These are phyloP conservation scores for Lucinisca nassula DNA, from an alignment of 2,888 invertebrate genomes.

Conservation along the genomic window DNA sequence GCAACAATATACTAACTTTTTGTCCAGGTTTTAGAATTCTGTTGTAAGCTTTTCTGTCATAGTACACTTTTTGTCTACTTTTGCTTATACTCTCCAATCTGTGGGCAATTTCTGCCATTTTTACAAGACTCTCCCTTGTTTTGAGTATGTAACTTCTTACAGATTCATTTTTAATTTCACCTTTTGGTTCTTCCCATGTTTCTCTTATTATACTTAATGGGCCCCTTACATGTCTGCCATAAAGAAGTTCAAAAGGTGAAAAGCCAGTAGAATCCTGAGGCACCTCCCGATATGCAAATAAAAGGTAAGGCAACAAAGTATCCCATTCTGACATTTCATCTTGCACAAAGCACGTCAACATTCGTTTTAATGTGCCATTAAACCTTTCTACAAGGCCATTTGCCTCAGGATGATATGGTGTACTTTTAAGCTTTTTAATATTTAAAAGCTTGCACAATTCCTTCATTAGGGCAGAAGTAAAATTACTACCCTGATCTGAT, in stretches of 20 bases:
- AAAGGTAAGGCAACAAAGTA: neutral
- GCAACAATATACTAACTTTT: neutral
- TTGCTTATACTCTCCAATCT: neutral
- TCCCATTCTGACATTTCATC: neutral
- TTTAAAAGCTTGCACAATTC: slow-evolving; percentile 3
- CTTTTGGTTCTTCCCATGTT: slow-evolving; percentile 25
- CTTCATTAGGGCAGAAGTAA: slow-evolving; percentile 12
- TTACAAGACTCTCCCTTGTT: neutral
- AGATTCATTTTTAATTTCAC: neutral
- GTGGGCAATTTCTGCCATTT: neutral
- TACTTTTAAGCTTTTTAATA: neutral
- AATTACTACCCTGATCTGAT: slow-evolving; percentile 15
- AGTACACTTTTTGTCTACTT: slow-evolving; percentile 35
- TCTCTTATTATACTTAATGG: slow-evolving; percentile 31
- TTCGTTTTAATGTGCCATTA: slow-evolving; percentile 4
- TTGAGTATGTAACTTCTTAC: slow-evolving; percentile 30
- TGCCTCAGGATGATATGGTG: slow-evolving; percentile 17
- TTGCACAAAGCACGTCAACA: slow-evolving; percentile 3
- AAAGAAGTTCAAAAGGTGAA: slow-evolving; percentile 42
- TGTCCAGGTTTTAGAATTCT: neutral
- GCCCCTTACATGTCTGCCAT: slow-evolving; percentile 30
- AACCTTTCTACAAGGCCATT: slow-evolving; percentile 19
- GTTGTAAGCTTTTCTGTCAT: neutral
- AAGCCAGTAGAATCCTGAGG: slow-evolving; percentile 40
- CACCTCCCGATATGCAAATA: slow-evolving; percentile 45